Evolutionary conservation across 2,888 invertebrate genomes (phyloP), one percentile per base, ranked within the genome.

Genomic region (Aphodius granarius): DNA sequence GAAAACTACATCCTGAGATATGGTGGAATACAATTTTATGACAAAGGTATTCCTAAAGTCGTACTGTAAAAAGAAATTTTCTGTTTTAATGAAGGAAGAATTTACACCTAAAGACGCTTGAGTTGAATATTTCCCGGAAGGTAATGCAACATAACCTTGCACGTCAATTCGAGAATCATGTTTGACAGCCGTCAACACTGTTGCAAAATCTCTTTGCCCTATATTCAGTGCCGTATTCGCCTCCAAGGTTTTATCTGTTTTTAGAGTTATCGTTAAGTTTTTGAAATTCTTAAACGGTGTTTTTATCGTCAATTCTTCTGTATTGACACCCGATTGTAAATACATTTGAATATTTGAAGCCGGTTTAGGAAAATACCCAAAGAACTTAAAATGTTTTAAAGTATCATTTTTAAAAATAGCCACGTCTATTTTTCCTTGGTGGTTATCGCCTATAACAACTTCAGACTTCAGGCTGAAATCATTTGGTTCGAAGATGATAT

Each of bases 241-340:
- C 15, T 68, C 20, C 9, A 6, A n/a, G 1, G 68, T 9, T 68
- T 77, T 43, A 70, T 71, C 64, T 62, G 13, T 23, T 22, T 71
- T 71, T 16, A 75, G 17, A 23, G 22, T 63, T 0, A 76, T 15
- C 43, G 72, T 70, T 15, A 78, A 4, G 3, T 63, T 72, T 17
- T 68, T 74, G 63, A 77, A 77, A 20, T 15, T 5, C 9, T 77
- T 68, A 16, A 78, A 78, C 16, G 78, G 77, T 62, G 78, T 73
- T 73, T 78, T 77, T 6, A 77, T 15, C 15, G 63, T 20, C 13
- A 78, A n/a, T 18, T 22, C 21, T 18, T 20, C 43, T 22, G 66
- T 18, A 18, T 70, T 64, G 17, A 72, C 65, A 62, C 63, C 17
- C 9, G 71, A 15, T n/a, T 71, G 23, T 23, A 76, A 75, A 71